These are phyloP conservation scores for Agriotes lineatus DNA, from an alignment of 2,888 invertebrate genomes.

Conservation along the genomic window DNA sequence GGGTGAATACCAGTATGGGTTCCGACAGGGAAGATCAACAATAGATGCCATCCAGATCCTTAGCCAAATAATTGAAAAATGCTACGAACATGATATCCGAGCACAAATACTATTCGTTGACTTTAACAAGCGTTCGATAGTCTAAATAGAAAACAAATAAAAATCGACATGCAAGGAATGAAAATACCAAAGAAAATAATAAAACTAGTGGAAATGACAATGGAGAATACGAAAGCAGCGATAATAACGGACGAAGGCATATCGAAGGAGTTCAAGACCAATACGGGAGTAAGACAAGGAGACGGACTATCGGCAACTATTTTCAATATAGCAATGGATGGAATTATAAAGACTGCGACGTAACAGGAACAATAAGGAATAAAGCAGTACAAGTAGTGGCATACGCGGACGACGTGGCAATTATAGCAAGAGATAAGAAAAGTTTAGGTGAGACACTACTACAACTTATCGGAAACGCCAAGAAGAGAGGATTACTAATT, in stretches of 20 bases:
- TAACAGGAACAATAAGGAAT: constrained; percentile 10
- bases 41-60: constrained; percentile 5
- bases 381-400: constrained; percentile 1
- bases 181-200: neutral
- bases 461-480: too few relatives aligned
- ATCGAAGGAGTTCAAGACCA: neutral
- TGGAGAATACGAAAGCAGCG: neutral
- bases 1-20: neutral
- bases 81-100: neutral
- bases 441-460: too few relatives aligned
- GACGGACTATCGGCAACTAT: neutral
- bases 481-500: neutral
- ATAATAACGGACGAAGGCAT: neutral
- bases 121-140: neutral
- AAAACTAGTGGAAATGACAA: constrained; percentile 4
- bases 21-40: neutral
- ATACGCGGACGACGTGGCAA: constrained; percentile 7
- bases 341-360: constrained; percentile 4
- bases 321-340: constrained; percentile 3
- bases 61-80: neutral
- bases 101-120: constrained; percentile 3
- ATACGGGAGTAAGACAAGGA: constrained; percentile 3
- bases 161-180: neutral
- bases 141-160: neutral
- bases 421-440: neutral